Evolutionary conservation across 2,113 vertebrate genomes (phyloP).

Genomic region (Oreamnos americanus): DNA sequence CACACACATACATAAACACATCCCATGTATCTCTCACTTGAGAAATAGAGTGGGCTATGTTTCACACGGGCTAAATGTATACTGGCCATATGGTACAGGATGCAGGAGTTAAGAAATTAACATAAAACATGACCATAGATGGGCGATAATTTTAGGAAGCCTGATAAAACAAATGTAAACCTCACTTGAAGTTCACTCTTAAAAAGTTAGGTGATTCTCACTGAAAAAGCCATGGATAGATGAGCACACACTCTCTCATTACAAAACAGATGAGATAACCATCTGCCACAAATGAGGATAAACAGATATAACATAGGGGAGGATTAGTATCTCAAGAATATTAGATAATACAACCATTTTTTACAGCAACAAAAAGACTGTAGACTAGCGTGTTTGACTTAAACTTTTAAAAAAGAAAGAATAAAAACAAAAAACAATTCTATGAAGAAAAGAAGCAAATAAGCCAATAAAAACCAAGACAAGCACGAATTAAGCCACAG

Average conservation of each 20-base stretch:
- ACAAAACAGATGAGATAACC: neutral
- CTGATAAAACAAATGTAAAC: constrained; percentile 33
- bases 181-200: neutral
- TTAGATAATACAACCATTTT: neutral
- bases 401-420: neutral
- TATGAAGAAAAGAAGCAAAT: neutral
- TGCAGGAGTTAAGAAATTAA: constrained; percentile 30
- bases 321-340: neutral
- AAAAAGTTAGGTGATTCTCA: neutral
- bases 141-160: neutral
- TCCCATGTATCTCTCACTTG: neutral
- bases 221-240: neutral
- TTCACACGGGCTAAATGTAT: neutral
- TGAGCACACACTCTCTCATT: neutral
- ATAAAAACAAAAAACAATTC: neutral
- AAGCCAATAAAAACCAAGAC: neutral
- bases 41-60: neutral
- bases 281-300: neutral
- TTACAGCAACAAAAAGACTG: neutral
- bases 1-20: neutral
- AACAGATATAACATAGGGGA: neutral
- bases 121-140: neutral
- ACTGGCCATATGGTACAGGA: neutral
- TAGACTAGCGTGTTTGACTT: neutral
- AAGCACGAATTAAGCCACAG: neutral